Conservation (phyloP, 2,797 vertebrate species). For the Malurus splendens region DNA sequence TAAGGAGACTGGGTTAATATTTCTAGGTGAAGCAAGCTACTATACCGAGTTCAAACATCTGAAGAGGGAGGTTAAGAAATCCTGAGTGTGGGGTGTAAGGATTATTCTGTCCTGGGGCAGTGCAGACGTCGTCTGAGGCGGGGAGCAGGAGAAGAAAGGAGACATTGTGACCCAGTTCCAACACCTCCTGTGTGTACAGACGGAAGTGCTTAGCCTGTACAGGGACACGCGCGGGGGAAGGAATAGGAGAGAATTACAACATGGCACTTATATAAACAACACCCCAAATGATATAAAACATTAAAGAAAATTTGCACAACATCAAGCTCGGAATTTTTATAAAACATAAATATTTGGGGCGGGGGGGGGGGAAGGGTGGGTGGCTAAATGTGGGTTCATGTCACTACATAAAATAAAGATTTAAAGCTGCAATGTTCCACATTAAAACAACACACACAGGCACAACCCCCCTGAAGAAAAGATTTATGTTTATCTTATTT, state of each 20-base stretch:
- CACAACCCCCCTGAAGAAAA: constrained; percentile 68
- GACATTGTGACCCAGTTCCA: constrained; percentile 94
- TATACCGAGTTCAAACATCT: constrained; percentile 98
- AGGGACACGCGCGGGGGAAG: constrained; percentile 75
- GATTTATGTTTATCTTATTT: too few relatives aligned
- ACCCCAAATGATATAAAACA: constrained; percentile 76
- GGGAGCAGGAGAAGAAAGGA: constrained; percentile 97
- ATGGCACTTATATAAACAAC: constrained; percentile 78
- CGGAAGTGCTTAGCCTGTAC: constrained; percentile 92
- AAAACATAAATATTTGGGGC: constrained; percentile 76
- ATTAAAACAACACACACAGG: constrained; percentile 65
- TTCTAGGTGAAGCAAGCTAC: constrained; percentile 84
- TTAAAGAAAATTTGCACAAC: constrained; percentile 76
- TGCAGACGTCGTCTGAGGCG: constrained; percentile 92
- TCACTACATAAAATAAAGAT: constrained; percentile 80
- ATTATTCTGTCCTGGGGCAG: constrained; percentile 96
- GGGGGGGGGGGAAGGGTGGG: not conserved
- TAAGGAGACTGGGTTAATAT: constrained; percentile 84
- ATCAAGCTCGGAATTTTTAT: constrained; percentile 77
- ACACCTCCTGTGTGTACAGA: constrained; percentile 95
- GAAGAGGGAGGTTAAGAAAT: constrained; percentile 97
- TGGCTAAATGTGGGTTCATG: constrained; percentile 67
- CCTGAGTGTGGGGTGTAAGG: constrained; percentile 90
- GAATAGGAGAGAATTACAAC: constrained; percentile 77
- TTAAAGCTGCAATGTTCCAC: constrained; percentile 75